A percentile compares a stretch with the other conserved stretches of the same genome.
phyloP scores from a whole-genome alignment of 2,797 vertebrate genomes.

The Sebastes hubbsi region DNA sequence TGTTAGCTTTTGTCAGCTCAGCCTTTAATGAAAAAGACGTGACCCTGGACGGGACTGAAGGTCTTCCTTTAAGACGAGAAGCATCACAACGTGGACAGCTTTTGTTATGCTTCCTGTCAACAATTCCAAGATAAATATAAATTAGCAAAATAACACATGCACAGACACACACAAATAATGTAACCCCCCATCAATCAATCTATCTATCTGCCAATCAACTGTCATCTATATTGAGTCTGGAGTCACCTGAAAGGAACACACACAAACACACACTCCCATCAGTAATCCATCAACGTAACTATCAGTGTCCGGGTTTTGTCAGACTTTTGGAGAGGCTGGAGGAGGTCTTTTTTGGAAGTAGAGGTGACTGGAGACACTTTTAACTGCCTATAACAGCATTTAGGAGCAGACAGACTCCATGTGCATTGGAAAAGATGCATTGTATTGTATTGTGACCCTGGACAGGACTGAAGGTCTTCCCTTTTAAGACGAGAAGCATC shows the following conservation, averaged over 20 bases:
- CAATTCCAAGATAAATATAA: no score
- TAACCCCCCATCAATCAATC: neutral
- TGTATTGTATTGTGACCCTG: conserved; percentile 35
- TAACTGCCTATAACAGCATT: neutral
- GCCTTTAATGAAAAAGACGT: conserved; percentile 35
- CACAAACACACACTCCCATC: neutral
- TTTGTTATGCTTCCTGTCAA: conserved; percentile 26
- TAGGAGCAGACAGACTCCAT: neutral
- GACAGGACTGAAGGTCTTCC: conserved; percentile 39
- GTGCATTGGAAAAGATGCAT: neutral
- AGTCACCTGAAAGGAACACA: conserved; percentile 2
- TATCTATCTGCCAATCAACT: conserved; percentile 7
- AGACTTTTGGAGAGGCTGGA: neutral
- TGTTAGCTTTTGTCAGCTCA: conserved; percentile 42
- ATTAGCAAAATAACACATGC: neutral
- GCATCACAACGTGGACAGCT: conserved; percentile 26
- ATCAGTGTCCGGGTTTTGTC: conserved; percentile 18
- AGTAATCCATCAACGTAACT: conserved; percentile 26
- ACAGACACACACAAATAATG: neutral
- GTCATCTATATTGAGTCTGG: neutral
- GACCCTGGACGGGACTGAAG: conserved; percentile 44
- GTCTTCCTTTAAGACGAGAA: conserved; percentile 31
- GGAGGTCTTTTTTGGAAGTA: neutral
- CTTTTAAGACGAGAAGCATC: conserved; percentile 24
- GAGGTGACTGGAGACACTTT: conserved; percentile 4